phyloP scores from a whole-genome alignment of 2,113 vertebrate species.

The Scartelaos histophorus region DNA sequence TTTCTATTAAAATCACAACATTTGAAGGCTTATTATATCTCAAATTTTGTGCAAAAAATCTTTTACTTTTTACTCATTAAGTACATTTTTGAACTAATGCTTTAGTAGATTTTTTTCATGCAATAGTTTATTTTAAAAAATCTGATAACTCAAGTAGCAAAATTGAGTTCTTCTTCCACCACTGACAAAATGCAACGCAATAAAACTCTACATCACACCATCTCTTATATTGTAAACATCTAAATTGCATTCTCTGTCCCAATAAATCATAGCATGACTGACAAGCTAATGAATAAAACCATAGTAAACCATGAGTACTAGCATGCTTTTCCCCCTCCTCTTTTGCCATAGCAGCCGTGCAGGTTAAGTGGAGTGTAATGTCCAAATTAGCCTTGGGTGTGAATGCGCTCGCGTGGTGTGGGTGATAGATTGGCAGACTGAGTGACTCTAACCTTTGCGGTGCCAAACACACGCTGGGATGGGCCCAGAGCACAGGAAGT shows the following conservation, averaged over 20 bases:
- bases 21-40: no score
- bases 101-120: no score
- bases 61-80: no score
- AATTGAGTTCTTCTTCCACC: no score
- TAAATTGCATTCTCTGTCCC: not conserved
- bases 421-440: slow-evolving; percentile 35
- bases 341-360: slow-evolving; percentile 15
- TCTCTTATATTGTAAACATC: not conserved
- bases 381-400: slow-evolving; percentile 38
- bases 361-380: slow-evolving; percentile 40
- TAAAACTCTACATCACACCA: not conserved
- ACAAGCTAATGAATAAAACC: not conserved
- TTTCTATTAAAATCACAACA: no score
- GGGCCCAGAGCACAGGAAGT: slow-evolving; percentile 14
- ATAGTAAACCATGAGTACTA: not conserved
- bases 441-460: slow-evolving; percentile 16
- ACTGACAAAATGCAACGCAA: not conserved
- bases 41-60: no score
- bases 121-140: no score
- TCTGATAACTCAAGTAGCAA: no score
- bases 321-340: not conserved
- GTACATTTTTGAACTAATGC: no score
- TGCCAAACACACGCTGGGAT: slow-evolving; percentile 36
- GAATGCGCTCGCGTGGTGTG: slow-evolving; percentile 30
- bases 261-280: not conserved